Evolutionary conservation across 1,140 invertebrate genomes (phyloP).

Genomic region (Zaprionus africanus): DNA sequence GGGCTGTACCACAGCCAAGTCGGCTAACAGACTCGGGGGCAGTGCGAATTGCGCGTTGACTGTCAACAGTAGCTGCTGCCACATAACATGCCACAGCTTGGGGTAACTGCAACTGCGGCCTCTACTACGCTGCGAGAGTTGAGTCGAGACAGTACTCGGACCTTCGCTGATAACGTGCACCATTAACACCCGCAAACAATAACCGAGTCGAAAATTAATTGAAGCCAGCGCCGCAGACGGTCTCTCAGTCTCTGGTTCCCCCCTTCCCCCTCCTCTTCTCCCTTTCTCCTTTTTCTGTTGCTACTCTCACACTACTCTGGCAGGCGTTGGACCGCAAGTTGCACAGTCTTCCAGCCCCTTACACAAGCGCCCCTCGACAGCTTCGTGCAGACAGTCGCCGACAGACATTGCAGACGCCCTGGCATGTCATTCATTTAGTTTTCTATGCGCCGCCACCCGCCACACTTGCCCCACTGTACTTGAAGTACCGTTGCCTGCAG

Average conservation of each 20-base stretch:
- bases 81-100: constrained; percentile 33
- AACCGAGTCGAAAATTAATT: constrained; percentile 69
- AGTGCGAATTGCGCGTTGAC: neutral
- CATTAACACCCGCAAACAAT: constrained; percentile 63
- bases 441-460: constrained; percentile 41
- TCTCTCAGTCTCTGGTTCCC: neutral
- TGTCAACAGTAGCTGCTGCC: constrained; percentile 48
- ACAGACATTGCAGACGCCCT: constrained; percentile 54
- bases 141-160: constrained; percentile 3
- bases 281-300: neutral
- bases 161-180: constrained; percentile 35
- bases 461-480: constrained; percentile 15
- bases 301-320: constrained; percentile 6
- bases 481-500: constrained; percentile 46
- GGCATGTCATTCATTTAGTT: constrained; percentile 64
- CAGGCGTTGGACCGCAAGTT: constrained; percentile 51
- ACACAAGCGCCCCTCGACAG: neutral
- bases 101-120: constrained; percentile 13
- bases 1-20: neutral
- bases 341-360: constrained; percentile 1
- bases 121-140: neutral
- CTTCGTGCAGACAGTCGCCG: constrained; percentile 28
- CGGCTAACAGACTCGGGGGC: neutral
- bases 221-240: constrained; percentile 56
- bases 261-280: neutral